Evolutionary conservation across 2,113 vertebrate genomes (phyloP).

Genomic region (Elaphurus davidianus): DNA sequence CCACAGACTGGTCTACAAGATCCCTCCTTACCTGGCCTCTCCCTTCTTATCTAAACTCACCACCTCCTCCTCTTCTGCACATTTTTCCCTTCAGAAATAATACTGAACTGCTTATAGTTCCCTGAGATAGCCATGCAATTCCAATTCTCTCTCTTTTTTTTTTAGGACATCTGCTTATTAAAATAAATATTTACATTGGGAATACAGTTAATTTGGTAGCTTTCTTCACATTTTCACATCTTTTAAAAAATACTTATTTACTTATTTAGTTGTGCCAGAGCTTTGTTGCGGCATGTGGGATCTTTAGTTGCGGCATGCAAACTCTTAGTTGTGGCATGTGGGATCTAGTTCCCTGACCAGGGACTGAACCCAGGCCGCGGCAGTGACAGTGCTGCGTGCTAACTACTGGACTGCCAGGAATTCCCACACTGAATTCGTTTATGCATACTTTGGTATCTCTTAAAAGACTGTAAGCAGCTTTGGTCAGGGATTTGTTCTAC

Average conservation of each 20-base stretch:
- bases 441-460: neutral
- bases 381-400: neutral
- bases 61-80: neutral
- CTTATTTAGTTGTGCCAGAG: neutral
- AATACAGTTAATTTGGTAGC: neutral
- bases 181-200: conserved; percentile 47
- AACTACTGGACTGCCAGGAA: neutral
- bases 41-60: neutral
- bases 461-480: neutral
- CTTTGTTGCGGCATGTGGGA: neutral
- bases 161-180: neutral
- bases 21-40: neutral
- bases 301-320: neutral
- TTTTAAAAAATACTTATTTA: neutral
- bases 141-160: neutral
- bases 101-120: neutral
- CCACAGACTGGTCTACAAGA: neutral
- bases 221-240: conserved; percentile 28
- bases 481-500: neutral
- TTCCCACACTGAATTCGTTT: neutral
- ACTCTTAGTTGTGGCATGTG: neutral
- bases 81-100: conserved; percentile 4
- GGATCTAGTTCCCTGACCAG: neutral
- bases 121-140: neutral
- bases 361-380: neutral